Evolutionary conservation across 2,113 vertebrate genomes (phyloP), one percentile per base, ranked within the genome.

Genomic region (Columba janthina): DNA sequence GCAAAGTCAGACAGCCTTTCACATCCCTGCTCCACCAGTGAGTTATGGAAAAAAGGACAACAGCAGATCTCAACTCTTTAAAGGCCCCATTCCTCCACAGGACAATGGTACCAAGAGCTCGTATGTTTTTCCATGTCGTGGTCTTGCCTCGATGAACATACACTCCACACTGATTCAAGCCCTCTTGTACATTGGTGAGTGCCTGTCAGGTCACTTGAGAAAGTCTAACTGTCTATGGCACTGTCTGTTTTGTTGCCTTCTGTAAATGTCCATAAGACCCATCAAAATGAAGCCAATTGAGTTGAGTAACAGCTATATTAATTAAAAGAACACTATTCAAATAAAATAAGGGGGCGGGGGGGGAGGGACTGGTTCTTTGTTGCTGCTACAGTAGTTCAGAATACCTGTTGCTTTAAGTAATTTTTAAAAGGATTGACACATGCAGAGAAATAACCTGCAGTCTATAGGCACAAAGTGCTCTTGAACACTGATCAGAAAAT

Each of bases 391-490:
- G 29, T 17, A 13, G 20, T 26, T 73, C 19, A 11, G 14, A 58
- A 57, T 7, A 20, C 8, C 5, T n/a, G 12, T n/a, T 16, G 48
- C 2, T 73, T 48, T 65, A 64, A 29, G 24, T 31, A 3, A 65
- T 31, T 88, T 65, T 57, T 16, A 50, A 50, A 48, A 57, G 29
- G 16, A 40, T 25, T 57, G 25, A 34, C 4, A 17, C 5, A 24
- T 4, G 1, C 10, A 5, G 20, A 34, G 24, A 72, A 64, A 5
- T 14, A 1, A 31, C 42, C 34, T 65, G 21, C 1, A 0, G 42
- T 36, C 25, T 73, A 7, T 12, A 58, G 25, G 10, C 40, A 88
- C 16, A 58, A 51, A 3, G 20, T 19, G 42, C 11, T 51, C 31
- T 50, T 51, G 34, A n/a, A 34, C 69, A 26, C 4, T 17, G 20